These are phyloP conservation scores for Silurus meridionalis DNA, from an alignment of 2,113 vertebrate genomes.

Conservation along the genomic window DNA sequence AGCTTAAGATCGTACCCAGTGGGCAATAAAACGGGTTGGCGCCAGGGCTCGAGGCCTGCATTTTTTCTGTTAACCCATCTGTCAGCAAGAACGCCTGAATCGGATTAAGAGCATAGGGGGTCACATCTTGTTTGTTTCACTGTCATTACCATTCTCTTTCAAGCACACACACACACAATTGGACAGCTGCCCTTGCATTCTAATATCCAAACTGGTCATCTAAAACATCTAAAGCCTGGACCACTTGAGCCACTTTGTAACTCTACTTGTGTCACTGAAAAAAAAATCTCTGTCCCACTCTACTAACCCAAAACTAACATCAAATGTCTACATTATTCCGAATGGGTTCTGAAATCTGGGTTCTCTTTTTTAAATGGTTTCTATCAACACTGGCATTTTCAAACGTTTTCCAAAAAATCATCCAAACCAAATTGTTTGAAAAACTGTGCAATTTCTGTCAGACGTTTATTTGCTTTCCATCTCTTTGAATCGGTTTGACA, in stretches of 20 bases:
- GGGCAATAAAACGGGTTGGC: constrained; percentile 56
- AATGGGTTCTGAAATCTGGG: no score
- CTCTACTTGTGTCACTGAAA: not conserved
- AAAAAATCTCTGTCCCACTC: no score
- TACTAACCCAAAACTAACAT: no score
- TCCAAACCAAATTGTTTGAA: no score
- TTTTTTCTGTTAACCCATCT: constrained; percentile 56
- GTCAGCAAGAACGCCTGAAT: constrained; percentile 53
- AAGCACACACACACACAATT: constrained; percentile 13
- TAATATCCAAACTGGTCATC: constrained; percentile 11
- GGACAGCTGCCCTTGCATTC: constrained; percentile 45
- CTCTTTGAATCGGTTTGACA: no score
- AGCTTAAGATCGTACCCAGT: constrained; percentile 45
- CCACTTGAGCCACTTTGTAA: not conserved
- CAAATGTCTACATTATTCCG: no score
- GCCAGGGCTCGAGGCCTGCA: constrained; percentile 47
- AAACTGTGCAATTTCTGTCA: no score
- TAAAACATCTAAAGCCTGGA: constrained; percentile 22
- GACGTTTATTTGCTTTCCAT: no score
- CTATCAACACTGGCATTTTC: no score
- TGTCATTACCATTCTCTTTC: constrained; percentile 41
- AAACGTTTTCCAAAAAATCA: no score
- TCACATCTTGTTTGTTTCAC: constrained; percentile 54
- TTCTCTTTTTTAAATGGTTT: no score
- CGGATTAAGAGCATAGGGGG: constrained; percentile 53